Evolutionary conservation across 1,140 invertebrate genomes (phyloP), one percentile per base, ranked within the genome.

Genomic region (Halictus rubicundus): DNA sequence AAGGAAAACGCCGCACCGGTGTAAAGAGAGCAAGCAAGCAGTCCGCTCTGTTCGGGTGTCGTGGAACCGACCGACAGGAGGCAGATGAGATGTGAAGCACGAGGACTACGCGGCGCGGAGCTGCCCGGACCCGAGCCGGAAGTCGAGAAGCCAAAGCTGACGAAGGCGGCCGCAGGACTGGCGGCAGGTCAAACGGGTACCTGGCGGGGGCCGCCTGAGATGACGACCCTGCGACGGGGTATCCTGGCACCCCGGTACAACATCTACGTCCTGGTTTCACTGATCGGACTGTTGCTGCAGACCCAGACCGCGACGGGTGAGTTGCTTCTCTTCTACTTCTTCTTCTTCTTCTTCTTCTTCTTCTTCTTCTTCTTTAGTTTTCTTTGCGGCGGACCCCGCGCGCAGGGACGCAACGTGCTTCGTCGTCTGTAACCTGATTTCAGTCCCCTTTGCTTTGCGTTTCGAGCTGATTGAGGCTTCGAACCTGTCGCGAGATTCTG

Each of bases 201-300:
- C 87, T 84, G 90, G 89, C 86, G 89, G 88, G 86, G 84, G 81
- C 78, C 90, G 89, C 90, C 89, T 89, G 91, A 90, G 83, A 92
- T 92, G 91, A 91, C 90, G 90, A 87, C 73, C 85, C 84, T 87
- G 88, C 90, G 90, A 88, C 87, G 88, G 88, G 87, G 85, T 88
- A 85, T 87, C 85, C 81, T 77, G 80, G 85, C 85, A 87, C 89
- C 87, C 85, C 87, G 88, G 42, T 90, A 80, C 81, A 90, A 78
- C 72, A 77, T 88, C 63, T 81, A 90, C 77, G 68, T 92, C 75
- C 83, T 89, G 78, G 78, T 86, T 19, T 70, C 82, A n/a, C 60
- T 91, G 61, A 77, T 90, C 61, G 87, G 87, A 59, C 83, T 90
- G 14, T 64, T 90, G 66, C 80, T 91, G 0, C 89, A 91, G 70